Percentiles rank a stretch among this genome's conserved stretches.
Conservation (phyloP, 2,797 vertebrate species). For the Uromys caudimaculatus region DNA sequence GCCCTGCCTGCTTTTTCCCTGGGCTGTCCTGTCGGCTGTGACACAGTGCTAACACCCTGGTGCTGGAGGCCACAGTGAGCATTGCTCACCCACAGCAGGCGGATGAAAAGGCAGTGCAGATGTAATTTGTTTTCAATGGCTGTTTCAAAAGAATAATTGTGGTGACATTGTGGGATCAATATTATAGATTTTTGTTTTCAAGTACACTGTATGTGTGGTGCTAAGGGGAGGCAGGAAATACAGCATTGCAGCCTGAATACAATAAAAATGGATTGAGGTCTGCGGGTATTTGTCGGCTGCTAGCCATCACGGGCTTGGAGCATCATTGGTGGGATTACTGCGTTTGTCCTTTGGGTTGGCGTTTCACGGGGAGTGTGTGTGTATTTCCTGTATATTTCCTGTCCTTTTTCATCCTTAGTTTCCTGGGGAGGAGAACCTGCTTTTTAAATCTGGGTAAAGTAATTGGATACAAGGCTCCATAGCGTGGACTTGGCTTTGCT, state of each 20-base stretch:
- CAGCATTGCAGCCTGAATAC: conserved; percentile 96
- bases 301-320: conserved; percentile 93
- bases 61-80: conserved; percentile 92
- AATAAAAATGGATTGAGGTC: conserved; percentile 98
- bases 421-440: conserved; percentile 88
- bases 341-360: conserved; percentile 93
- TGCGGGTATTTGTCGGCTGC: conserved; percentile 95
- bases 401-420: conserved; percentile 85
- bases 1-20: conserved; percentile 30
- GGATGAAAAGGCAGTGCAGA: conserved; percentile 99
- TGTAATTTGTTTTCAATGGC: conserved; percentile 99
- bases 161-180: conserved; percentile 99
- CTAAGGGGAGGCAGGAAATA: conserved; percentile 98
- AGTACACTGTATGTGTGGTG: conserved; percentile 98
- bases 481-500: conserved; percentile 45
- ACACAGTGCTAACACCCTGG: conserved; percentile 87
- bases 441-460: conserved; percentile 88
- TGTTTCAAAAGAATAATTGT: conserved; percentile 99
- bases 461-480: conserved; percentile 85
- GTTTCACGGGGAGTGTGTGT: conserved; percentile 87
- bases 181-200: conserved; percentile 99
- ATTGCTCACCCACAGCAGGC: conserved; percentile 97
- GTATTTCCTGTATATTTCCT: conserved; percentile 84
- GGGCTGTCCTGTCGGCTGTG: conserved; percentile 90
- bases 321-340: conserved; percentile 96